Evolutionary conservation across 2,113 vertebrate genomes (phyloP).

Genomic region (Crotophaga sulcirostris): DNA sequence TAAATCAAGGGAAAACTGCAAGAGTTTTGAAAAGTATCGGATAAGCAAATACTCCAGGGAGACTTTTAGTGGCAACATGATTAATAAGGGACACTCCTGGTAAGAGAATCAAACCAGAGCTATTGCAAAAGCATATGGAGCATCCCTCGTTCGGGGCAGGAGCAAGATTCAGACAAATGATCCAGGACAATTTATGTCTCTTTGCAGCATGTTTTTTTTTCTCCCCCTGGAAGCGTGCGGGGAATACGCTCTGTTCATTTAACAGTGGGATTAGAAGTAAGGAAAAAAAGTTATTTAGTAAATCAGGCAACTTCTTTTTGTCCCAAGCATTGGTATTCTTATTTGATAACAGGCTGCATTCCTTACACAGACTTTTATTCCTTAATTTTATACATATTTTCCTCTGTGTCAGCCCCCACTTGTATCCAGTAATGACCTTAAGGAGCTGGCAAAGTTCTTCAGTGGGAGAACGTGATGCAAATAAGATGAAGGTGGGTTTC

Average conservation of each 20-base stretch:
- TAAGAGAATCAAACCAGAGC: constrained; percentile 38
- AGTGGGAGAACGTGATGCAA: neutral
- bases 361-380: neutral
- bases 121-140: constrained; percentile 56
- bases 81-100: constrained; percentile 52
- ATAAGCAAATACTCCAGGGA: constrained; percentile 31
- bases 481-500: neutral
- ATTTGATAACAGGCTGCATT: neutral
- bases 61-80: constrained; percentile 50
- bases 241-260: neutral
- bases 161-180: neutral
- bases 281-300: neutral
- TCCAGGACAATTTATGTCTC: neutral
- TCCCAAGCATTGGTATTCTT: neutral
- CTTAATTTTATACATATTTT: neutral
- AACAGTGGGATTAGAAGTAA: neutral
- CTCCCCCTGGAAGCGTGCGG: neutral
- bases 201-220: neutral
- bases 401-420: neutral
- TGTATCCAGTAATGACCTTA: neutral
- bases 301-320: neutral
- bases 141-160: neutral
- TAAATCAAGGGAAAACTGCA: neutral
- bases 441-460: neutral
- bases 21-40: neutral